Evolutionary conservation across 2,888 invertebrate genomes (phyloP).

Genomic region (Poecilobothrus nobilitatus): DNA sequence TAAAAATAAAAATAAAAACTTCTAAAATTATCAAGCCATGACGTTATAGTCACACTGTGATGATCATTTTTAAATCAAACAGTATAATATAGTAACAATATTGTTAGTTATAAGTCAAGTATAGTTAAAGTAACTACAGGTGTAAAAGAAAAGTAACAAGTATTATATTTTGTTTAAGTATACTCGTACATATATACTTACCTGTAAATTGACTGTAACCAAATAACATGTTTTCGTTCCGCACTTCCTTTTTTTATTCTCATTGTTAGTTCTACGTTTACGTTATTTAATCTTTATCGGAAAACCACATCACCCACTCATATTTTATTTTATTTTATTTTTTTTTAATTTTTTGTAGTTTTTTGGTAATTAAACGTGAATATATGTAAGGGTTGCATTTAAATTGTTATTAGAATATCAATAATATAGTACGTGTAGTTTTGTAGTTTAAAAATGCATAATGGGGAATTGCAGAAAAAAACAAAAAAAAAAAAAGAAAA

Average conservation of each 20-base stretch:
- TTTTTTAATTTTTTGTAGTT: no score
- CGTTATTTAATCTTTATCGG: not conserved
- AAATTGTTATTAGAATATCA: no score
- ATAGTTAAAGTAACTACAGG: not conserved
- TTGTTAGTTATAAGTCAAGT: not conserved
- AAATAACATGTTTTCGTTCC: not conserved
- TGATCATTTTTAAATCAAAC: not conserved
- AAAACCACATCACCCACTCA: constrained; percentile 3
- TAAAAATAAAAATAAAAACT: not conserved
- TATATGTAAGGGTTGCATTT: no score
- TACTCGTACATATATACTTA: no score
- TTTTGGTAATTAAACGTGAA: no score
- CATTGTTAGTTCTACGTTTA: not conserved
- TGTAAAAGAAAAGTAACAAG: not conserved
- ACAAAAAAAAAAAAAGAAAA: no score
- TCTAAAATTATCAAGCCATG: not conserved
- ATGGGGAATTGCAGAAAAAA: no score
- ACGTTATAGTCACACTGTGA: not conserved
- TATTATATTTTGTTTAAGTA: no score
- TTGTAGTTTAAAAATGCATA: no score
- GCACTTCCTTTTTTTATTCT: not conserved
- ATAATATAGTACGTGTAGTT: no score
- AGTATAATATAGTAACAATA: not conserved
- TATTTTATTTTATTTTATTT: no score
- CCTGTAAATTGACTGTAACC: constrained; percentile 3